Evolutionary conservation across 2,797 vertebrate species (phyloP), one percentile per base, ranked within the genome.

Genomic region (Heteromormyrus szaboi): DNA sequence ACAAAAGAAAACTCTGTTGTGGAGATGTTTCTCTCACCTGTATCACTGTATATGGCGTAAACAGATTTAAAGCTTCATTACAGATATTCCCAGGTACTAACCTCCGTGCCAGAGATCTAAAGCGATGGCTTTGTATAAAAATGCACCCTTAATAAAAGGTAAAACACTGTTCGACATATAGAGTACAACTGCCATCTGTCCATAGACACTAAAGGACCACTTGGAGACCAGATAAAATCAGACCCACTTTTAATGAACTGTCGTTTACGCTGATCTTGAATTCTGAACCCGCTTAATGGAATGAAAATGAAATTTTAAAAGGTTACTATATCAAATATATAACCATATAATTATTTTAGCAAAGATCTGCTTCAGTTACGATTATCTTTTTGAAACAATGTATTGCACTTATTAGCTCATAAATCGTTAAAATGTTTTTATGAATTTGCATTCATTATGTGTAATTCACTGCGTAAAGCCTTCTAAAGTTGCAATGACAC

Each of bases 171-270:
- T 65, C 4, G 44, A 46, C 44, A 50, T 85, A 50, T 7, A 72
- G 51, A 86, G 29, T 46, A 46, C 76, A 81, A 11, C 37, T 44
- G 76, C 41, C 41, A n/a, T 51, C n/a, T 4, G 7, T 89, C 68
- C 62, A 54, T 22, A 53, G 7, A 89, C 88, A 89, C 88, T 89
- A 89, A 89, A 41, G 6, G 54, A 37, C 37, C 59, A 17, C 62
- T 17, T 86, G 29, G 2, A 65, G 59, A 37, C 50, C 51, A 22
- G 59, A n/a, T 62, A 72, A 37, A 46, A 89, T 53, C 7, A 25
- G 33, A 68, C 54, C 72, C 29, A 1, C 33, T 56, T 41, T 53
- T 83, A 62, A 50, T 22, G 14, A 51, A 56, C 44, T 37, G 79
- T 22, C 4, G 2, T 12, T 44, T 89, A n/a, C 53, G 2, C 17